Percentiles rank a stretch among this genome's conserved stretches.
These are phyloP conservation scores for Thamnaconus septentrionalis DNA, from an alignment of 2,113 vertebrate genomes.

Conservation along the genomic window DNA sequence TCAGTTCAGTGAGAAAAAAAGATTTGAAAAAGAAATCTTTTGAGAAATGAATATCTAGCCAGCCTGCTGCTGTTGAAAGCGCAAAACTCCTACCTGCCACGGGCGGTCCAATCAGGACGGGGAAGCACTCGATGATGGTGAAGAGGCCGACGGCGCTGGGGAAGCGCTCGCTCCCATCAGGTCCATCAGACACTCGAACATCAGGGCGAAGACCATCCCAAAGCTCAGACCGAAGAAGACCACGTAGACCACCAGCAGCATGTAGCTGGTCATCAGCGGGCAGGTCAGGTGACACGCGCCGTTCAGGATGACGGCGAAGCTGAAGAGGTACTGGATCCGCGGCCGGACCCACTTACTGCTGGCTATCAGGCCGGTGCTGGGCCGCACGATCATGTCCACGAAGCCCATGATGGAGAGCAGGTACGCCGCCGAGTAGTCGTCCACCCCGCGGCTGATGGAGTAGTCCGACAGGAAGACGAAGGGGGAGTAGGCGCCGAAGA, in stretches of 20 bases:
- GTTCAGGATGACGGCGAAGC: conserved; percentile 78
- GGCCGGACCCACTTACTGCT: conserved; percentile 79
- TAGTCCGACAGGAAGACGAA: conserved; percentile 83
- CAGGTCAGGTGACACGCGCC: conserved; percentile 81
- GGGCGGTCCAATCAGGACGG: conserved; percentile 81
- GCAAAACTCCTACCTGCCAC: conserved; percentile 76
- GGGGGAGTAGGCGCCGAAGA: conserved; percentile 81
- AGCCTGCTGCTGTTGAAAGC: no score
- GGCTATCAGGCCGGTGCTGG: conserved; percentile 74
- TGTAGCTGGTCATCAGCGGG: conserved; percentile 73
- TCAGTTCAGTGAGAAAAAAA: no score
- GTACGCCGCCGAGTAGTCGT: conserved; percentile 79
- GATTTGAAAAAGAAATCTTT: no score
- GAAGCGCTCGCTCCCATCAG: conserved; percentile 76
- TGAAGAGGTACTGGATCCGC: conserved; percentile 81
- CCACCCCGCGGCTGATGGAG: conserved; percentile 75
- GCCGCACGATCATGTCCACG: conserved; percentile 80
- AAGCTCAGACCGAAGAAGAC: conserved; percentile 77
- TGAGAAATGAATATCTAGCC: no score
- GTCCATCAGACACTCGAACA: conserved; percentile 85
- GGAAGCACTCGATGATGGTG: conserved; percentile 82
- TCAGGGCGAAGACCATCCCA: conserved; percentile 81
- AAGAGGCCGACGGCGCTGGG: conserved; percentile 80
- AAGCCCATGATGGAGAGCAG: conserved; percentile 80
- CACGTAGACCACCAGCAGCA: conserved; percentile 63